These are phyloP conservation scores for Sylvilagus bachmani DNA, from an alignment of 2,113 vertebrate species.

Conservation along the genomic window DNA sequence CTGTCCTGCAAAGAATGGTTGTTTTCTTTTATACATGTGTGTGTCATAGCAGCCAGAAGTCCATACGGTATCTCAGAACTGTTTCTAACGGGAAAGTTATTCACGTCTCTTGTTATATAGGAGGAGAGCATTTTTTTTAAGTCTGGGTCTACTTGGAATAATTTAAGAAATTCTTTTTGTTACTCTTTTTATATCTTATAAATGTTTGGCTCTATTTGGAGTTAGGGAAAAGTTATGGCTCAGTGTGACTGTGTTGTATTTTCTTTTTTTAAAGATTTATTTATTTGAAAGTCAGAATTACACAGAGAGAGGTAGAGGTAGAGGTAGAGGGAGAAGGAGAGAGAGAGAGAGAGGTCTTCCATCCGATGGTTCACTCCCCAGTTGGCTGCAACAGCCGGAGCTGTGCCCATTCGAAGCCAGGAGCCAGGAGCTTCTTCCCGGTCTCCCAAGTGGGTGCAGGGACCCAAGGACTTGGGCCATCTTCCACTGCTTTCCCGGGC, in stretches of 20 bases:
- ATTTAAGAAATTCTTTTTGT: constrained; percentile 34
- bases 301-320: too few relatives aligned
- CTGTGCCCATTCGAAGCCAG: too few relatives aligned
- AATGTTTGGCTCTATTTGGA: constrained; percentile 31
- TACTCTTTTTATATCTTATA: not conserved
- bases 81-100: not conserved
- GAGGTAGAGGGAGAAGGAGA: too few relatives aligned
- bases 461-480: too few relatives aligned
- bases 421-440: too few relatives aligned
- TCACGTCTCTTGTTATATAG: not conserved
- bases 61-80: not conserved
- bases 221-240: not conserved
- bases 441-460: too few relatives aligned
- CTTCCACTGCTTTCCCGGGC: too few relatives aligned
- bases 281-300: too few relatives aligned
- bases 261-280: not conserved
- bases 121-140: not conserved
- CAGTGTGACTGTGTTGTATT: not conserved
- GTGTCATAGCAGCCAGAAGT: not conserved
- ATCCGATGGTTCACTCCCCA: too few relatives aligned
- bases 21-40: not conserved
- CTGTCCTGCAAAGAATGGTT: not conserved
- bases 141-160: constrained; percentile 27
- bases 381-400: too few relatives aligned
- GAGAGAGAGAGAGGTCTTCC: too few relatives aligned